Percentiles rank a stretch among this genome's conserved stretches.
Conservation (phyloP, 2,113 vertebrate genomes). For the Desmodus rotundus region DNA sequence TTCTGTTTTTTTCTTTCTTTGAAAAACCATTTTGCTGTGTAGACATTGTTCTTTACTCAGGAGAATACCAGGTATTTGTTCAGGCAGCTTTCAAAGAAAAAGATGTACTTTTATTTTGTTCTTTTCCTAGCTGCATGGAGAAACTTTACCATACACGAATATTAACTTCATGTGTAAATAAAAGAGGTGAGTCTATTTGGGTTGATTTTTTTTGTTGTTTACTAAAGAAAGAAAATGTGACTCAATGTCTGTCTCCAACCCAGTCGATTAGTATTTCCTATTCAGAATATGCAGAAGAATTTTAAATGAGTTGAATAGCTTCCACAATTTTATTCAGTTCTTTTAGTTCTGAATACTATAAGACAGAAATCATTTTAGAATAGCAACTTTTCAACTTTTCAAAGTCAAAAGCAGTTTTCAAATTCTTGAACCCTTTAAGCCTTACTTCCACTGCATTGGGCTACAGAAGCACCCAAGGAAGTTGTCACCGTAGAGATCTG, state of each 20-base stretch:
- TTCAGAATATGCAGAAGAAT: background rate
- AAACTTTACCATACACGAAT: background rate
- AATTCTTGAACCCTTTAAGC: constrained; percentile 36
- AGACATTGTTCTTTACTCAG: background rate
- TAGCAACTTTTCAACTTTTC: constrained; percentile 9
- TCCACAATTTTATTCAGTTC: background rate
- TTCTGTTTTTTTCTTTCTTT: constrained; percentile 12
- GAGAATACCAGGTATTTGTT: background rate
- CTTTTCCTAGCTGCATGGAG: background rate
- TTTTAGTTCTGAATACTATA: background rate
- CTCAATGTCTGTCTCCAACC: background rate
- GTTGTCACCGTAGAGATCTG: constrained; percentile 36
- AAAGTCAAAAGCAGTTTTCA: constrained; percentile 17
- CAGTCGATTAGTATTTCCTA: background rate
- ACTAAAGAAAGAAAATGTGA: background rate
- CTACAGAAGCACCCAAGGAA: constrained; percentile 6
- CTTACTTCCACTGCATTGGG: constrained; percentile 25
- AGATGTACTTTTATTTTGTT: background rate
- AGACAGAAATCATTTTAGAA: constrained; percentile 36
- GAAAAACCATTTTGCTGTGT: background rate
- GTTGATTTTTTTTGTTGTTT: background rate
- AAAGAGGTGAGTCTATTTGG: background rate
- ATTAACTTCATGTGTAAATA: background rate
- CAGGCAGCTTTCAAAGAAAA: constrained; percentile 30
- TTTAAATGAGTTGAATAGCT: constrained; percentile 8